Evolutionary conservation across 92 coral and sea anemone genomes (phyloP).

Genomic region (Chrysogorgia sp.): DNA sequence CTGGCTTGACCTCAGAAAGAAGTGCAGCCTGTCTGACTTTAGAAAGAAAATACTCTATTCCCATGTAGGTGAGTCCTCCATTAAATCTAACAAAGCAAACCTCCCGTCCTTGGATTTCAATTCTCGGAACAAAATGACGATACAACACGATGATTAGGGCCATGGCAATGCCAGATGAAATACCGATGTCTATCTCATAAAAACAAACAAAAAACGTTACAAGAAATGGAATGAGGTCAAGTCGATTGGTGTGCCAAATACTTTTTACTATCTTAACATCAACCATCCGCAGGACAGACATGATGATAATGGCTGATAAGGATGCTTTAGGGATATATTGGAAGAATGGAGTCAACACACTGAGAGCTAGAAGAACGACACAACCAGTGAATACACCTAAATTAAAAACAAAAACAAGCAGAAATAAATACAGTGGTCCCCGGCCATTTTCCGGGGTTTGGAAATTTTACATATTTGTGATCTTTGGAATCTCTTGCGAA

Average conservation of each 20-base stretch:
- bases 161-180: constrained; percentile 71
- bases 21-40: constrained; percentile 45
- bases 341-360: constrained; percentile 89
- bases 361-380: constrained; percentile 83
- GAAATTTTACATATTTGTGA: too few relatives aligned
- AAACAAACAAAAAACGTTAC: constrained; percentile 92
- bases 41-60: constrained; percentile 73
- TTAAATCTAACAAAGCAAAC: constrained; percentile 63
- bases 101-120: constrained; percentile 39
- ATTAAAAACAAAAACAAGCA: neutral
- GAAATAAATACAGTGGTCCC: too few relatives aligned
- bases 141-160: constrained; percentile 80
- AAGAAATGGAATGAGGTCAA: constrained; percentile 78
- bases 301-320: constrained; percentile 90
- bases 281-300: constrained; percentile 88
- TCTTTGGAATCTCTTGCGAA: too few relatives aligned
- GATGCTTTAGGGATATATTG: constrained; percentile 96
- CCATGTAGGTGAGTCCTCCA: constrained; percentile 80
- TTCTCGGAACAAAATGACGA: constrained; percentile 75
- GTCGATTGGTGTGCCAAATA: constrained; percentile 85
- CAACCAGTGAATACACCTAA: constrained; percentile 95
- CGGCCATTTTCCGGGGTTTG: too few relatives aligned
- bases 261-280: constrained; percentile 74
- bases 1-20: constrained; percentile 7
- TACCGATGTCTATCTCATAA: constrained; percentile 91